Base-by-base conservation (phyloP, 2,888 invertebrate genomes). In the Pachliopta kotzebuea region DNA sequence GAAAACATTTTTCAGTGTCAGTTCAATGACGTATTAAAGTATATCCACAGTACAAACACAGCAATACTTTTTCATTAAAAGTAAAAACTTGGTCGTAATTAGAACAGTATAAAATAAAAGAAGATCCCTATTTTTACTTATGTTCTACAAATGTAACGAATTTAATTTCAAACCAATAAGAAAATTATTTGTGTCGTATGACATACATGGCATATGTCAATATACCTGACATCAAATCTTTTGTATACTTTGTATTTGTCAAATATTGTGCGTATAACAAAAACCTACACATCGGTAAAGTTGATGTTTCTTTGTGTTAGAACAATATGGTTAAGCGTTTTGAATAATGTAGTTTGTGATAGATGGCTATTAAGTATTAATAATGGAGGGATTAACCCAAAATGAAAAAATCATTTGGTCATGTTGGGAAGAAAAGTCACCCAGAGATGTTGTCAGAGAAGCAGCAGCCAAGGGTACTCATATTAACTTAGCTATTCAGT, bases 391-490 rank as follows among this genome's bases (percentile, higher is more conserved):
- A 71, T 74, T 93, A 67, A 89, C 84, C 65, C 93, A 92, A 78
- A 93, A 93, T 81, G 87, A 93, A 70, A 93, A 92, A 72, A 92
- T 90, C 59, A 90, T 95, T 71, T 95, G 95, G 95, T 88, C 90
- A 60, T 94, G 93, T 70, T 95, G 95, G 95, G 92, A 92, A 68
- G 90, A 85, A 62, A 93, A 94, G 71, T 93, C 94, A 52, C 90
- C 93, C 42, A 86, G 93, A 75, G 94, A 95, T 81, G 93, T 95
- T 54, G 94, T 94, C 0, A 86, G 95, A 71, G 95, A 95, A 79
- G 94, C 95, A 18, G 94, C 94, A 37, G 93, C 94, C 1, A 95
- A 95, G 78, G 95, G 95, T 21, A 92, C 93, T 31, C 93, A 94
- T 72, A 91, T 94, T 56, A 83, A 87, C 45, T 79, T 95, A 63